Evolutionary conservation across 1,140 invertebrate species (phyloP), one percentile per base, ranked within the genome.

Genomic region (Bombus impatiens): DNA sequence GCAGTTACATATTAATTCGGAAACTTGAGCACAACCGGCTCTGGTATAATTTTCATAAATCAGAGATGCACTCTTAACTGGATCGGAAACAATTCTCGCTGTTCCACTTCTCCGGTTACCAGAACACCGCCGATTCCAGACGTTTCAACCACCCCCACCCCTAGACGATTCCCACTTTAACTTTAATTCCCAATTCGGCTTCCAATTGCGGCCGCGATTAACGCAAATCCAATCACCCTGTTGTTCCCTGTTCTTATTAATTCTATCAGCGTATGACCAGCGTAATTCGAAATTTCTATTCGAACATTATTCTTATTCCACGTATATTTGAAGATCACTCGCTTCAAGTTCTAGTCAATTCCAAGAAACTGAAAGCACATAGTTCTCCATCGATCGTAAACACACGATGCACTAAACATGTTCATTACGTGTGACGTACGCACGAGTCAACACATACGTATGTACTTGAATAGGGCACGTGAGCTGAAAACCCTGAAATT

Each of bases 11-110:
- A 86, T 82, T 82, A 86, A 86, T 86, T 75, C 59, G 44, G 70
- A 82, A 86, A 86, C 78, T 86, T 86, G 59, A 47, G 35, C 37
- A 44, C 37, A 82, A 82, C 40, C n/a, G 71, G 70, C 12, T 35
- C 15, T 59, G 35, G 71, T 81, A 47, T 86, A 86, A 86, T 86
- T 86, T 86, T 86, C 84, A 86, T 86, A 82, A 86, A 86, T 86
- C 84, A 86, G 71, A n/a, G 42, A 59, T 62, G 70, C 79, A 75
- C 72, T 82, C 44, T 81, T 86, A 86, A 82, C 79, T 75, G 35
- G 59, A 86, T 82, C 47, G 71, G 79, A 82, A 86, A 86, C 71
- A 86, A 76, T 86, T 82, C 71, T 42, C 70, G 44, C 42, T 68
- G 44, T 53, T 67, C 70, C 57, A 28, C 37, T 47, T 62, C 77